Evolutionary conservation across 2,113 vertebrate species (phyloP), one percentile per base, ranked within the genome.

Genomic region (Oreamnos americanus): DNA sequence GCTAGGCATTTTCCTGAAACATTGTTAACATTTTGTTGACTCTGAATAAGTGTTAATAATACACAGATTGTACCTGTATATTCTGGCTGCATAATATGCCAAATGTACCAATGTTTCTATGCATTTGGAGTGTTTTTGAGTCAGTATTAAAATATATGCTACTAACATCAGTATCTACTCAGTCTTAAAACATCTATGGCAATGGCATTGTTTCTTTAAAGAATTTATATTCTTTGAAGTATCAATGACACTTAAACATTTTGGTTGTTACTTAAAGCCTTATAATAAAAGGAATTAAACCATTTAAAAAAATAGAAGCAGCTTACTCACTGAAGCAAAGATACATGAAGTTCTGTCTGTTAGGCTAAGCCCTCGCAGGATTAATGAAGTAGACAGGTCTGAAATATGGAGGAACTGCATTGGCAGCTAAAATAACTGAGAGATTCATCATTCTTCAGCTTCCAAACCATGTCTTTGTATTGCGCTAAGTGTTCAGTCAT

Each of bases 1-100:
- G 83, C 97, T 97, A 92, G 53, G 53, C 89, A 97, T 97, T 98
- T 97, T 97, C 91, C 97, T 87, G 97, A 97, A 98, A 97, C 91
- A 94, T 86, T 97, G 92, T 97, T 98, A 98, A 90, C 83, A 97
- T 98, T 97, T 81, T 93, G 36, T 93, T 96, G 57, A 78, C 83
- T 95, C 23, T 97, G 96, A 97, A 82, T 97, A 96, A 97, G 62
- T 93, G 96, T 95, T 97, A 97, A 95, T 95, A 97, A 98, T 96
- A 90, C 10, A 82, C 51, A 96, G 96, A 96, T 94, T 97, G 96
- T 82, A 97, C 91, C 87, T 96, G 93, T 83, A 47, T 79, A 62
- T 96, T 93, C 96, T 85, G 93, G 51, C 93, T 97, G 71, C 83
- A 94, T 95, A 90, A 71, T 93, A 88, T 95, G 92, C 90, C 93